These are phyloP conservation scores for Isoperla grammatica DNA, from an alignment of 2,888 invertebrate genomes.

Conservation along the genomic window DNA sequence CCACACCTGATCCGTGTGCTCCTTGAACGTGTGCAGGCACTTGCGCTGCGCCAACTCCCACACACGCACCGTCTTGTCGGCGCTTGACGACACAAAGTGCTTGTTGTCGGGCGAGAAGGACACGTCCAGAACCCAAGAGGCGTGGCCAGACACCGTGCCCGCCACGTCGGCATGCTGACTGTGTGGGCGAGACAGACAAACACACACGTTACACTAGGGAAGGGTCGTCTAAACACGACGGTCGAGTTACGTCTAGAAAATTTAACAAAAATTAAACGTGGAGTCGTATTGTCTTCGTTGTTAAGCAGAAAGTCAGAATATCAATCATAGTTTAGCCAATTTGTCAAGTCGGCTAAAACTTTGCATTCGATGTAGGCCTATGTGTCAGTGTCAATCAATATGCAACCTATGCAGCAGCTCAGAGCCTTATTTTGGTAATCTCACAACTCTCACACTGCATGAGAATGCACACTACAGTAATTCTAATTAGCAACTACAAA, in stretches of 20 bases:
- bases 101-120: slow-evolving; percentile 88
- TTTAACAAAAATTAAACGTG: no score
- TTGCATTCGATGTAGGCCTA: no score
- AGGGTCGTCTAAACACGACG: not conserved
- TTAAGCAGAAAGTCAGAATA: no score
- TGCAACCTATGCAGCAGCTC: no score
- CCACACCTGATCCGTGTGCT: slow-evolving; percentile 95
- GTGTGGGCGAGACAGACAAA: slow-evolving; percentile 38
- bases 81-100: slow-evolving; percentile 88
- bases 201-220: slow-evolving; percentile 20
- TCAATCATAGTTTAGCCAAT: no score
- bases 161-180: slow-evolving; percentile 87
- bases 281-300: no score
- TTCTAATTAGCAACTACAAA: no score
- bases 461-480: no score
- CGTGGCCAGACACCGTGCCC: slow-evolving; percentile 91
- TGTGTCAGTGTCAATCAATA: no score
- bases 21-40: slow-evolving; percentile 88
- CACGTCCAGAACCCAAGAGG: slow-evolving; percentile 93
- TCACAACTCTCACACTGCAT: no score
- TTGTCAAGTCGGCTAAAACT: no score
- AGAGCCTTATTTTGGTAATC: no score
- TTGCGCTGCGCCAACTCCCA: slow-evolving; percentile 89
- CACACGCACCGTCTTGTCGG: slow-evolving; percentile 90
- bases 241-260: not conserved